phyloP scores from a whole-genome alignment of 2,888 invertebrate species.

The Caenorhabditis sinica region DNA sequence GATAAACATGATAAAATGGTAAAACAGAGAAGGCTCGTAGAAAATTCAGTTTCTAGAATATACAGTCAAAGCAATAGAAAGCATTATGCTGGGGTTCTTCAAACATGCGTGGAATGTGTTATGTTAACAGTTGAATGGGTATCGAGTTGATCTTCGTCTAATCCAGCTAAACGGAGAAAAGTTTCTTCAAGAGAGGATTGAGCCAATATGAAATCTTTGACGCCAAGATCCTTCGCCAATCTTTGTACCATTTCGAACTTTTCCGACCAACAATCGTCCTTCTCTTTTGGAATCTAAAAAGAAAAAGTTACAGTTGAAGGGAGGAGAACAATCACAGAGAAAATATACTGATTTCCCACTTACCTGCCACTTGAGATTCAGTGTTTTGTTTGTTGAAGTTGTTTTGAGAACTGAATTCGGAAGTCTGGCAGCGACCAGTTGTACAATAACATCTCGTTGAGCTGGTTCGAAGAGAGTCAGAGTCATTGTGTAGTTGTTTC shows the following conservation, averaged over 20 bases:
- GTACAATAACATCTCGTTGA: constrained; percentile 37
- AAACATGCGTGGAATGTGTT: constrained; percentile 50
- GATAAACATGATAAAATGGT: constrained; percentile 25
- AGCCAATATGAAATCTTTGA: constrained; percentile 80
- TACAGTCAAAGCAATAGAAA: constrained; percentile 29
- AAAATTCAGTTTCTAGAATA: constrained; percentile 22
- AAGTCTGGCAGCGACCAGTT: constrained; percentile 35
- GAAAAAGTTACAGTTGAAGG: not conserved
- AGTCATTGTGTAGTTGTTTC: constrained; percentile 77
- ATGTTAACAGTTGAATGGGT: constrained; percentile 14
- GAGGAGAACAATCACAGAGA: not conserved
- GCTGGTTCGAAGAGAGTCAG: constrained; percentile 46
- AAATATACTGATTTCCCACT: constrained; percentile 9
- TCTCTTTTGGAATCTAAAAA: constrained; percentile 71
- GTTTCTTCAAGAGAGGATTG: constrained; percentile 82
- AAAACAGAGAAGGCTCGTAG: constrained; percentile 1
- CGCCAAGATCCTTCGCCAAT: constrained; percentile 68
- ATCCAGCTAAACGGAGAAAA: constrained; percentile 74
- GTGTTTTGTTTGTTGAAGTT: constrained; percentile 58
- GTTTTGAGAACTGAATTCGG: constrained; percentile 64
- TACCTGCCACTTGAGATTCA: constrained; percentile 72
- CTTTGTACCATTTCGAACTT: constrained; percentile 75
- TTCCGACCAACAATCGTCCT: constrained; percentile 74
- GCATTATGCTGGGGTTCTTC: not conserved
- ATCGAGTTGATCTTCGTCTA: constrained; percentile 56